Conservation (phyloP, 2,113 vertebrate species). For the Eulemur macaco region DNA sequence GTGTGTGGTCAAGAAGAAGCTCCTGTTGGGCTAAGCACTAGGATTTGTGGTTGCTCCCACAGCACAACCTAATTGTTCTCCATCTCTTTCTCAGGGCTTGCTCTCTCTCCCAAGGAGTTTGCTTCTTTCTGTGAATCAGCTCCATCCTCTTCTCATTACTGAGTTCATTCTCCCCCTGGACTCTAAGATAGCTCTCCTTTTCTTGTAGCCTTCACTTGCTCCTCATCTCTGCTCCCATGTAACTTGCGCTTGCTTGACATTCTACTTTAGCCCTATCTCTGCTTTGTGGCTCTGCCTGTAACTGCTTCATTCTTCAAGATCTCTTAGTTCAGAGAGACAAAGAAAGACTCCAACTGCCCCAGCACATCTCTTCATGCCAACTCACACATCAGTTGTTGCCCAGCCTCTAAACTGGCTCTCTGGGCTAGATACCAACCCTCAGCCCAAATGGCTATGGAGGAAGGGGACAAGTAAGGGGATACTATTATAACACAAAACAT, state of each 20-base stretch:
- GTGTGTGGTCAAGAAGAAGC: neutral
- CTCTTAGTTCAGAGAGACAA: neutral
- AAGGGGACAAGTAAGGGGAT: rapidly evolving
- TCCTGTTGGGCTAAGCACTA: neutral
- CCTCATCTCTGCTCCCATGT: neutral
- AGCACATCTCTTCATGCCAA: neutral
- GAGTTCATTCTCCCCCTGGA: neutral
- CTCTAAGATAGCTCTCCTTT: neutral
- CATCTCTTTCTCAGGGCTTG: neutral
- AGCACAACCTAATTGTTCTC: neutral
- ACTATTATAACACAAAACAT: neutral
- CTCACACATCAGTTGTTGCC: neutral
- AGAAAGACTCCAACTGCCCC: neutral
- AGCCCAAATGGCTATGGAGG: neutral
- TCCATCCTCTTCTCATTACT: neutral
- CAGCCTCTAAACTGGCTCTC: neutral
- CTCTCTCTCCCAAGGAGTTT: neutral
- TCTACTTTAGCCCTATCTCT: neutral
- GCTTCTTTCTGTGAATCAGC: neutral
- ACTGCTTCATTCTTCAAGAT: neutral
- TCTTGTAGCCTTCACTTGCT: neutral
- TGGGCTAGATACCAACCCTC: neutral
- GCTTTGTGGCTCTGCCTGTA: neutral
- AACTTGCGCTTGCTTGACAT: neutral
- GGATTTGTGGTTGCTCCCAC: neutral